Evolutionary conservation across 2,113 vertebrate species (phyloP).

Genomic region (Amphiprion ocellaris): DNA sequence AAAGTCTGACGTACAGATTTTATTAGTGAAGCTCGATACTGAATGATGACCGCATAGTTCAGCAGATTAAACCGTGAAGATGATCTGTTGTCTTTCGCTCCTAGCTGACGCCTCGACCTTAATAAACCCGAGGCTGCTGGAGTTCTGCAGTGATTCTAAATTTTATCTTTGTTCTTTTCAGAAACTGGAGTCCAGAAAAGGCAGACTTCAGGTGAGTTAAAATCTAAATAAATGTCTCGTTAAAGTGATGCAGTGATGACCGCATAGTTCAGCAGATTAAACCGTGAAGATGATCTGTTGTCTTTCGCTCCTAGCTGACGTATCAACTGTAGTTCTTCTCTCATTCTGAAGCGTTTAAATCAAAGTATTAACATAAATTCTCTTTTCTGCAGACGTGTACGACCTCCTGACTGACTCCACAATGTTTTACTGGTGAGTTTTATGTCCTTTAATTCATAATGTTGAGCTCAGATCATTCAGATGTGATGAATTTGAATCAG

Average conservation of each 20-base stretch:
- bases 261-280: slow-evolving; percentile 87
- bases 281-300: slow-evolving; percentile 73
- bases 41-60: slow-evolving; percentile 87
- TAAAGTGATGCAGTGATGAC: slow-evolving; percentile 77
- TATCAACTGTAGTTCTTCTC: background rate
- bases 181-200: background rate
- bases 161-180: background rate
- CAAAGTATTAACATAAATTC: rapidly evolving
- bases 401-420: rapidly evolving
- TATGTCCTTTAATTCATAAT: too few relatives aligned
- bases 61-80: slow-evolving; percentile 84
- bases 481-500: slow-evolving; percentile 87
- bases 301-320: slow-evolving; percentile 87
- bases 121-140: rapidly evolving
- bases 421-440: slow-evolving; percentile 32
- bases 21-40: slow-evolving; percentile 28
- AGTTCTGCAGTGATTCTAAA: background rate
- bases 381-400: background rate
- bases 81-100: slow-evolving; percentile 81
- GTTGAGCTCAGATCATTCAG: slow-evolving; percentile 11
- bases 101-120: slow-evolving; percentile 72
- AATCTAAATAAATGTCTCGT: rapidly evolving
- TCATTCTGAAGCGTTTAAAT: rapidly evolving
- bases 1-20: rapidly evolving
- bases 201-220: slow-evolving; percentile 17